These are phyloP conservation scores for Apis dorsata DNA, from an alignment of 1,140 invertebrate genomes.

Conservation along the genomic window DNA sequence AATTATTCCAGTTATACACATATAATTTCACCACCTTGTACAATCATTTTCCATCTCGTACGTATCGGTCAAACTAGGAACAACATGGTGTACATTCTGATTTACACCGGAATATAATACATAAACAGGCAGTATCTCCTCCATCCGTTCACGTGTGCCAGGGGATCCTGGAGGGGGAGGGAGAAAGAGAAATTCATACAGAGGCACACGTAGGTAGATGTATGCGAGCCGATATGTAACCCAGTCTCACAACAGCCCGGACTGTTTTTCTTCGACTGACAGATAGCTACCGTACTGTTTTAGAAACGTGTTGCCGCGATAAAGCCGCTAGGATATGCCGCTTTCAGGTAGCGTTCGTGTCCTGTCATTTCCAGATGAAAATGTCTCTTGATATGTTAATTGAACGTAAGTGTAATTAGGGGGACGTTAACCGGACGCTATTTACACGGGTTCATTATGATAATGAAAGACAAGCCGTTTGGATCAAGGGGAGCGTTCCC, in stretches of 20 bases:
- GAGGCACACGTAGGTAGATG: slow-evolving; percentile 44
- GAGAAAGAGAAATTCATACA: slow-evolving; percentile 45
- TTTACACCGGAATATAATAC: slow-evolving; percentile 20
- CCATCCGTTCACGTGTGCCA: background rate
- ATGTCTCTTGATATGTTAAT: slow-evolving; percentile 46
- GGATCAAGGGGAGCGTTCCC: background rate
- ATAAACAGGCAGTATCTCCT: slow-evolving; percentile 15
- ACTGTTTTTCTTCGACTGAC: slow-evolving; percentile 64
- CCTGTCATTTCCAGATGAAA: slow-evolving; percentile 56
- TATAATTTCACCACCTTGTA: background rate
- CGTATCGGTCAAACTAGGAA: background rate
- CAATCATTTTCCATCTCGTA: background rate
- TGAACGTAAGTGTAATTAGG: slow-evolving; percentile 49
- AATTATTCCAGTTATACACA: too few species aligned
- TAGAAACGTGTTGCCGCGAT: slow-evolving; percentile 57
- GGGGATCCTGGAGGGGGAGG: too few species aligned
- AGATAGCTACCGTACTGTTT: slow-evolving; percentile 66
- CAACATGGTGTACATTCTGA: slow-evolving; percentile 33
- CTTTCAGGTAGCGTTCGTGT: slow-evolving; percentile 40
- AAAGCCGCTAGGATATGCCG: slow-evolving; percentile 32
- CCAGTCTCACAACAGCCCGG: slow-evolving; percentile 22
- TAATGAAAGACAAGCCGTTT: slow-evolving; percentile 15
- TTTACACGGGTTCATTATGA: slow-evolving; percentile 52
- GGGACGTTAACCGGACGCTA: slow-evolving; percentile 28
- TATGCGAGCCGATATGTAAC: slow-evolving; percentile 36